phyloP scores from a whole-genome alignment of 2,113 vertebrate species.

The Pangasianodon hypophthalmus region DNA sequence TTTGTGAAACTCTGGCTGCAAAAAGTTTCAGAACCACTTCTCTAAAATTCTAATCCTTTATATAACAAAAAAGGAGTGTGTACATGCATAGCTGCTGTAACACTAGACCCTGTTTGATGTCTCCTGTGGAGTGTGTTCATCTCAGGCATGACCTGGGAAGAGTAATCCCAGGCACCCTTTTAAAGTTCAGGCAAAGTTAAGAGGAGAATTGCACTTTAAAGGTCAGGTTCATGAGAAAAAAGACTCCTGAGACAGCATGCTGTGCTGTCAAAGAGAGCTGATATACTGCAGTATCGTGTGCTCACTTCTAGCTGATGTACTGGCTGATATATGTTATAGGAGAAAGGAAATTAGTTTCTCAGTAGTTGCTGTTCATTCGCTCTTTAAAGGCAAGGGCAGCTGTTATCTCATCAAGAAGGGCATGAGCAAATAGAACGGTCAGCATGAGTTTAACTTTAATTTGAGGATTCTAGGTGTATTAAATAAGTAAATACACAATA shows the following conservation, averaged over 20 bases:
- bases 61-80: background rate
- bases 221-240: conserved; percentile 55
- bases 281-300: conserved; percentile 4
- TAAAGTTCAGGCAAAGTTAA: conserved; percentile 31
- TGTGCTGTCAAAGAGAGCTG: conserved; percentile 4
- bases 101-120: conserved; percentile 69
- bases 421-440: background rate
- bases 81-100: background rate
- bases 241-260: background rate
- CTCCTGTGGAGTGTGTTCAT: conserved; percentile 62
- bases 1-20: background rate
- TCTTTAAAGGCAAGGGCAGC: background rate
- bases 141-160: conserved; percentile 57
- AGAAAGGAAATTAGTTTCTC: conserved; percentile 20
- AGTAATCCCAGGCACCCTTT: conserved; percentile 69
- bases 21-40: background rate
- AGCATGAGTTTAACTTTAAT: background rate
- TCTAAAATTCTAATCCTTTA: conserved; percentile 9
- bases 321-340: background rate
- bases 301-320: background rate
- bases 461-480: background rate
- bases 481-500: background rate
- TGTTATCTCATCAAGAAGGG: conserved; percentile 28
- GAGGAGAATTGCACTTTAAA: conserved; percentile 7
- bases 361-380: background rate